phyloP scores from a whole-genome alignment of 2,888 invertebrate species.

The Acrocera orbiculus region DNA sequence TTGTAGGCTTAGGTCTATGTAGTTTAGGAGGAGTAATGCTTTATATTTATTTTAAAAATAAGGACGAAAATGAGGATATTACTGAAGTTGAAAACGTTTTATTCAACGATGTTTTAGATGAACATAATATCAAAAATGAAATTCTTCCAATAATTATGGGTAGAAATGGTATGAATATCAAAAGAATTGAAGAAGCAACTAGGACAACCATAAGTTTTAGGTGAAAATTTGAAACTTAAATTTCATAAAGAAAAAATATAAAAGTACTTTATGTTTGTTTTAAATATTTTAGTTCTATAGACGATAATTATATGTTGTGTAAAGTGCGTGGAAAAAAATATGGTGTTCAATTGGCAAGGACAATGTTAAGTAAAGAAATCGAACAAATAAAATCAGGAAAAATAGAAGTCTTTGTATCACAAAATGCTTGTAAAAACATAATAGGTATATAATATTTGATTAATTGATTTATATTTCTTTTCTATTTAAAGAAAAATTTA shows the following conservation, averaged over 20 bases:
- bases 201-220: constrained; percentile 41
- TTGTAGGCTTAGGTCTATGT: constrained; percentile 48
- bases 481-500: background rate
- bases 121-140: constrained; percentile 36
- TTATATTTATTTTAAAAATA: constrained; percentile 48
- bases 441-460: constrained; percentile 35
- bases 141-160: constrained; percentile 52
- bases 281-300: constrained; percentile 33
- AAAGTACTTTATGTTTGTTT: constrained; percentile 1
- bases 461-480: background rate
- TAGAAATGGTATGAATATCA: constrained; percentile 56
- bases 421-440: constrained; percentile 48
- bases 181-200: constrained; percentile 53
- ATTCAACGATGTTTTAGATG: constrained; percentile 10
- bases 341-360: constrained; percentile 52
- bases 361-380: constrained; percentile 44
- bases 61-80: constrained; percentile 34
- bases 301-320: constrained; percentile 43
- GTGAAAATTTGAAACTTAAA: constrained; percentile 14
- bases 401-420: constrained; percentile 49
- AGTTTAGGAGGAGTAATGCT: constrained; percentile 50
- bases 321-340: constrained; percentile 51
- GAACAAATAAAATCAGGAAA: constrained; percentile 50
- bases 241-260: background rate
- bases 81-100: constrained; percentile 7